Percentiles rank a stretch among this genome's conserved stretches.
phyloP scores from a whole-genome alignment of 2,113 vertebrate species.

The Pterocles gutturalis region DNA sequence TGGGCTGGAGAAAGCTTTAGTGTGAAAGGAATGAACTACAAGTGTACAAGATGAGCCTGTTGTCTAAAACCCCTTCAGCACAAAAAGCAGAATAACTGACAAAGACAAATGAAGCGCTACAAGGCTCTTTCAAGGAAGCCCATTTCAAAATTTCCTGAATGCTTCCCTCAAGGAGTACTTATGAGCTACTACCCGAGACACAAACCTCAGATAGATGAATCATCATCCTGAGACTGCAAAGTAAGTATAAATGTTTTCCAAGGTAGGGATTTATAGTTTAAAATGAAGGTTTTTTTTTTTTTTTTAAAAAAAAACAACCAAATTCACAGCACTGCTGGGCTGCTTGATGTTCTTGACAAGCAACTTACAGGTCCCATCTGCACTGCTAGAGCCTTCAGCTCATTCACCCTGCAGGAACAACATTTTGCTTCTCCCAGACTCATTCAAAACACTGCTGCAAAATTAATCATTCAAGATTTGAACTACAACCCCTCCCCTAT shows the following conservation, averaged over 20 bases:
- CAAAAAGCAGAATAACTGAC: neutral
- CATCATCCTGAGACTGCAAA: neutral
- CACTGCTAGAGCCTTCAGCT: neutral
- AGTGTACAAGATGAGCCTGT: neutral
- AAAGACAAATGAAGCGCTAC: neutral
- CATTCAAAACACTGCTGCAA: neutral
- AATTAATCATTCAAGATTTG: neutral
- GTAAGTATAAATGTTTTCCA: neutral
- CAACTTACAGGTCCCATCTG: fast-evolving
- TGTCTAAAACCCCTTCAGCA: neutral
- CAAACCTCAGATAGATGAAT: neutral
- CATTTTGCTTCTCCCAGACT: neutral
- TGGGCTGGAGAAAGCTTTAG: neutral
- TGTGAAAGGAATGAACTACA: neutral
- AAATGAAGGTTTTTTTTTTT: neutral
- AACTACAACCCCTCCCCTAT: neutral
- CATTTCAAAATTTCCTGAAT: neutral
- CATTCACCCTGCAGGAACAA: neutral
- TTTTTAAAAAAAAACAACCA: neutral
- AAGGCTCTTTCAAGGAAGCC: neutral
- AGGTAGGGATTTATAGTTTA: neutral
- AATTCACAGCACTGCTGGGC: neutral
- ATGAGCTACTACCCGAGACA: neutral
- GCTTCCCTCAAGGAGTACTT: neutral
- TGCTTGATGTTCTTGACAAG: neutral